Conservation (phyloP, 2,888 invertebrate species). For the Sisyra nigra region DNA sequence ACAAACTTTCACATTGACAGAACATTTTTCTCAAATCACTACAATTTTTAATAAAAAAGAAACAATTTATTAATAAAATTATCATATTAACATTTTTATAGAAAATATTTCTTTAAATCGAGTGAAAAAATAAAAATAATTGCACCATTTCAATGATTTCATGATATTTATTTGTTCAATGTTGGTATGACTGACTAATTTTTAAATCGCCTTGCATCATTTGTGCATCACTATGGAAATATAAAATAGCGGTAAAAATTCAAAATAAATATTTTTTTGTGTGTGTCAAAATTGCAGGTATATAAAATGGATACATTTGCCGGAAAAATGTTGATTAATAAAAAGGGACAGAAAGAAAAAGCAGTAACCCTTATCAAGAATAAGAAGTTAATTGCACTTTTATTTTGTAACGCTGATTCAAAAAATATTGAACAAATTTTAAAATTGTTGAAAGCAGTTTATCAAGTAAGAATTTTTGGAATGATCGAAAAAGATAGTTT, state of each 20-base stretch:
- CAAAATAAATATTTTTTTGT: no score
- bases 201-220: no score
- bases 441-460: slow-evolving; percentile 16
- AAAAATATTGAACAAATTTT: slow-evolving; percentile 14
- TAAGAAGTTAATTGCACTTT: slow-evolving; percentile 16
- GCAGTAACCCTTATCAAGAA: slow-evolving; percentile 14
- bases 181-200: no score
- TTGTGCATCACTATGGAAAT: no score
- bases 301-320: slow-evolving; percentile 13
- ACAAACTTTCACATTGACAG: not conserved
- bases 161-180: no score
- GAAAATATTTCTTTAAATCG: not conserved
- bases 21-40: not conserved
- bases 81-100: not conserved
- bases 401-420: slow-evolving; percentile 17
- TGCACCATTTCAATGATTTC: not conserved
- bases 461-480: slow-evolving; percentile 13
- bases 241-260: no score
- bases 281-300: not conserved
- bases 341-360: slow-evolving; percentile 11
- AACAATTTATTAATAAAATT: not conserved
- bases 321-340: slow-evolving; percentile 14
- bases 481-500: not conserved
- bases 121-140: not conserved
- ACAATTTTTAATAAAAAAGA: not conserved